phyloP scores from a whole-genome alignment of 1,140 invertebrate genomes.

The Acromyrmex heyeri region DNA sequence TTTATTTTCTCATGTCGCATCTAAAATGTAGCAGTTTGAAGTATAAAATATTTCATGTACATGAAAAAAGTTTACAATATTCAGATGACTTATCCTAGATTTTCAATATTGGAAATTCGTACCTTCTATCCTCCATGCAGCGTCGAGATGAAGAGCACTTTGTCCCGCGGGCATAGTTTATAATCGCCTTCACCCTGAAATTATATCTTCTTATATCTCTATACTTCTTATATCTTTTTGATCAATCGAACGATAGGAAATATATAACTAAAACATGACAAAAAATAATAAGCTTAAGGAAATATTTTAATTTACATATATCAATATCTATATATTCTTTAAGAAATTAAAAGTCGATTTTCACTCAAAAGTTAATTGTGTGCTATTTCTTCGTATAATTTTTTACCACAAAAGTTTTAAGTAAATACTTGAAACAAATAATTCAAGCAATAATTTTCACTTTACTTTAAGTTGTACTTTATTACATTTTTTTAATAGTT shows the following conservation, averaged over 20 bases:
- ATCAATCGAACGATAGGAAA: conserved; percentile 16
- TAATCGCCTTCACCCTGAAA: conserved; percentile 89
- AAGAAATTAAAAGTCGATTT: not conserved
- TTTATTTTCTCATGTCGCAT: conserved; percentile 71
- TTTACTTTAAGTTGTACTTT: too few relatives aligned
- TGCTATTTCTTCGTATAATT: not conserved
- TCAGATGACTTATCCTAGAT: conserved; percentile 15
- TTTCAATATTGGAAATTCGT: not conserved
- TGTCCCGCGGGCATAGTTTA: conserved; percentile 88
- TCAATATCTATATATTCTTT: not conserved
- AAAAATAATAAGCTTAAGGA: not conserved
- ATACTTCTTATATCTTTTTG: conserved; percentile 20
- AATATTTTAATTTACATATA: not conserved
- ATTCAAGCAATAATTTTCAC: not conserved
- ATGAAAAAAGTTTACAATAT: not conserved
- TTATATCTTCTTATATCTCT: conserved; percentile 32
- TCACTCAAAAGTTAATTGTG: not conserved
- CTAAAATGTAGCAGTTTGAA: not conserved
- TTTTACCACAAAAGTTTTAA: not conserved
- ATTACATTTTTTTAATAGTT: not conserved
- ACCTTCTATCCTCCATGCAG: conserved; percentile 89
- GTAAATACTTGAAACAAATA: not conserved
- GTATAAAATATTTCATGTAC: conserved; percentile 36
- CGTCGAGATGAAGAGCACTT: conserved; percentile 91
- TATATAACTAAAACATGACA: not conserved